Evolutionary conservation across 2,797 vertebrate species (phyloP), one percentile per base, ranked within the genome.

Genomic region (Lates japonicus): DNA sequence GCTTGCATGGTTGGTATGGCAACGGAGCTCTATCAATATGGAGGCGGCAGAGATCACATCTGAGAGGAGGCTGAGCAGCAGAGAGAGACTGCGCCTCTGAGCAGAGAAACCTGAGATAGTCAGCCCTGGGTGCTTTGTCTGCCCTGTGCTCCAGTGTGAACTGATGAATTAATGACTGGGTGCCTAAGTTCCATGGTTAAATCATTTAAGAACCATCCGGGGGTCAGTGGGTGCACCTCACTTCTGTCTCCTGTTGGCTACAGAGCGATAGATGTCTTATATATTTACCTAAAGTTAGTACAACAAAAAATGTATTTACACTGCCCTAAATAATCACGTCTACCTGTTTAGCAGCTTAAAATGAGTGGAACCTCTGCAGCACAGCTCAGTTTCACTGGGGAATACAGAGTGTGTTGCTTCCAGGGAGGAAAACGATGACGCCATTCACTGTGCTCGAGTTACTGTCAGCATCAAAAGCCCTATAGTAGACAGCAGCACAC

Each of bases 91-190:
- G 52, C 10, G 39, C 52, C 73, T 85, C 66, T 62, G 52, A 80
- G 68, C 51, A 74, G 75, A 88, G 91, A 92, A 93, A 94, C 90
- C 83, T 91, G 91, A 94, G 89, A 80, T 37, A 70, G 62, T 66
- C 52, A n/a, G 65, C 74, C 79, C 63, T 22, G 64, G 81, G 76
- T 85, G 62, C 82, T 86, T 76, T 70, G 83, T 86, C 63, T 81
- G 75, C 46, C 61, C 72, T 3, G 73, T 63, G 78, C 84, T 88
- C 82, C 69, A 72, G 70, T 82, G 84, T 86, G 80, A 91, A 87
- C 89, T 91, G 86, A 93, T 93, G 77, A 92, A 94, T 93, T 87
- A 92, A 91, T 92, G 88, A 92, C 90, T 66, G 67, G 64, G 74
- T 83, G 79, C 84, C 86, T 54, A 69, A 48, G 82, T 91, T 93